phyloP scores from a whole-genome alignment of 2,113 vertebrate genomes.

The human region DNA sequence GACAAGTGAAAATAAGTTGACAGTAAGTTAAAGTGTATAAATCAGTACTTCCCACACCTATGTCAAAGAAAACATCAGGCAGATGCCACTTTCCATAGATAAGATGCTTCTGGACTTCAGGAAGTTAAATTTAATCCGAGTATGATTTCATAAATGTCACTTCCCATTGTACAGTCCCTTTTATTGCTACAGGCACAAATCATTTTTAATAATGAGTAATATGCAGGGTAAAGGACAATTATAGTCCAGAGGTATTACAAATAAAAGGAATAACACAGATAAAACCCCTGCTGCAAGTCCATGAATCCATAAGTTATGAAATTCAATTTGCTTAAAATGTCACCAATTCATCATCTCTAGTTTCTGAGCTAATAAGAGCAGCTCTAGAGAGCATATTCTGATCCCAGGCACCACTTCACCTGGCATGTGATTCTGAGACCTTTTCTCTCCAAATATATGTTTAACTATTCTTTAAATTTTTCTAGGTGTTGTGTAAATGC shows the following conservation, averaged over 20 bases:
- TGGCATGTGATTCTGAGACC: not conserved
- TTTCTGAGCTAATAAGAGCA: slow-evolving; percentile 14
- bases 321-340: slow-evolving; percentile 73
- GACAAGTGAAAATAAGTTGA: not conserved
- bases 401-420: not conserved
- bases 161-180: slow-evolving; percentile 51
- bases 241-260: slow-evolving; percentile 61
- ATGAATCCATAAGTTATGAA: slow-evolving; percentile 45
- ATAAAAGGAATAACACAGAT: slow-evolving; percentile 65
- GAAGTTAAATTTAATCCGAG: slow-evolving; percentile 4
- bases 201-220: slow-evolving; percentile 66
- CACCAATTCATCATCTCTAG: slow-evolving; percentile 65
- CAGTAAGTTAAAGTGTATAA: not conserved
- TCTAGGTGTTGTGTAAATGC: not conserved
- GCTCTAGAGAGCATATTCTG: not conserved
- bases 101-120: not conserved
- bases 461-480: not conserved
- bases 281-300: slow-evolving; percentile 56
- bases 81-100: not conserved
- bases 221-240: slow-evolving; percentile 56
- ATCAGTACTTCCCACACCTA: not conserved
- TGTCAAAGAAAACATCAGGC: not conserved
- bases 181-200: slow-evolving; percentile 45
- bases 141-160: slow-evolving; percentile 63
- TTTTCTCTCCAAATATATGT: not conserved